Base-by-base conservation (phyloP, 2,888 invertebrate species). In the Perizoma flavofasciatum region DNA sequence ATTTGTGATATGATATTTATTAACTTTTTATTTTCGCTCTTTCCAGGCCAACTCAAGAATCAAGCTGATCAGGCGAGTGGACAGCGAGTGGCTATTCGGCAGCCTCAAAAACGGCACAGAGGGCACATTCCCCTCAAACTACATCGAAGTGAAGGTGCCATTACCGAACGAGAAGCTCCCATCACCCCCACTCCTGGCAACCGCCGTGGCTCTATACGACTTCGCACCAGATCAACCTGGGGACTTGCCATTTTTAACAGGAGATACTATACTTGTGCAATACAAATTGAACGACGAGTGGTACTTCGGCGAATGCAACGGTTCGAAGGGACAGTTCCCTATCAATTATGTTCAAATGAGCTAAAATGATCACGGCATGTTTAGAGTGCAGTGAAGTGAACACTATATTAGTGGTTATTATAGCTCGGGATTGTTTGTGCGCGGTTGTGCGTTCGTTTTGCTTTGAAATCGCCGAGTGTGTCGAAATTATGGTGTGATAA, bases 81-180 rank as follows among this genome's bases (percentile, higher is more conserved):
- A 96, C 78, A 93, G 94, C 39, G 96, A 97, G 69, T 98, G 98
- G 98, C 86, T 96, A 66, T 94, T 93, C 78, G 98, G 98, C 5
- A 93, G 94, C 70, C 85, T 95, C 55, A 94, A 93, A 55, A 86
- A 83, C 70, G 95, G 94, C 62, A 92, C 93, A 60, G 94, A 95
- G 79, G 98, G 98, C 43, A 95, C 97, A 69, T 97, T 98, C 86
- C 98, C 98, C 1, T 90, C 93, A 32, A 96, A 94, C 84, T 97
- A 96, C 85, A 93, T 97, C 66, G 94, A 96, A 71, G 88, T 97
- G 48, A 94, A 95, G 79, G 93, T 96, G 67, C 96, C 97, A 55
- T 83, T 96, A 58, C 88, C 93, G 35, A 88, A 86, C 66, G 87
- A 89, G 47, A 59, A 68, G 3, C 33, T 70, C 6, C 72, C 77